Conservation (phyloP, 2,797 vertebrate species). For the Chelmon rostratus region DNA sequence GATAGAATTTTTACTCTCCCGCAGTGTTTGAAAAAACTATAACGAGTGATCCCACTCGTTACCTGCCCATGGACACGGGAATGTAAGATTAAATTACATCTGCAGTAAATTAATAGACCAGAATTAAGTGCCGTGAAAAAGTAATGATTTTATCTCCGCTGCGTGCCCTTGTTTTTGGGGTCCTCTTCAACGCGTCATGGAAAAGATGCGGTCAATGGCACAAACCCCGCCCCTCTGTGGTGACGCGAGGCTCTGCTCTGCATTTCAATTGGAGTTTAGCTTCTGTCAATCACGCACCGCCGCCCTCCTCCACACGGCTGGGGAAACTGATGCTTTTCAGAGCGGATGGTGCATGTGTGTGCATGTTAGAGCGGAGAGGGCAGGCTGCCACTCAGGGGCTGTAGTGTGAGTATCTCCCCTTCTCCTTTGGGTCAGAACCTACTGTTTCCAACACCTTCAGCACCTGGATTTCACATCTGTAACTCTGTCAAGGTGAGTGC, state of each 20-base stretch:
- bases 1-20: neutral
- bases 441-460: neutral
- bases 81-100: neutral
- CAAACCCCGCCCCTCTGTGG: constrained; percentile 36
- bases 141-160: neutral
- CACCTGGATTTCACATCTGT: constrained; percentile 46
- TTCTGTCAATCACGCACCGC: constrained; percentile 26
- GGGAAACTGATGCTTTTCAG: constrained; percentile 46
- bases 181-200: constrained; percentile 60
- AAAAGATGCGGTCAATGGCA: constrained; percentile 51
- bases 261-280: constrained; percentile 56
- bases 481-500: constrained; percentile 73
- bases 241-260: neutral
- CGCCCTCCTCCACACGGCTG: constrained; percentile 46
- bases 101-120: neutral
- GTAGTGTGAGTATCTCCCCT: neutral
- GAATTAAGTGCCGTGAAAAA: neutral
- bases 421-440: neutral
- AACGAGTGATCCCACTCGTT: neutral
- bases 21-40: neutral
- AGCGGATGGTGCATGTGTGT: constrained; percentile 52
- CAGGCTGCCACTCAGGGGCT: neutral
- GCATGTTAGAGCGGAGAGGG: constrained; percentile 26
- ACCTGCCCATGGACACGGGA: neutral
- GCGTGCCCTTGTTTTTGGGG: constrained; percentile 42